Conservation (phyloP, 1,140 invertebrate genomes). For the Hyposmocoma kahamanoa region DNA sequence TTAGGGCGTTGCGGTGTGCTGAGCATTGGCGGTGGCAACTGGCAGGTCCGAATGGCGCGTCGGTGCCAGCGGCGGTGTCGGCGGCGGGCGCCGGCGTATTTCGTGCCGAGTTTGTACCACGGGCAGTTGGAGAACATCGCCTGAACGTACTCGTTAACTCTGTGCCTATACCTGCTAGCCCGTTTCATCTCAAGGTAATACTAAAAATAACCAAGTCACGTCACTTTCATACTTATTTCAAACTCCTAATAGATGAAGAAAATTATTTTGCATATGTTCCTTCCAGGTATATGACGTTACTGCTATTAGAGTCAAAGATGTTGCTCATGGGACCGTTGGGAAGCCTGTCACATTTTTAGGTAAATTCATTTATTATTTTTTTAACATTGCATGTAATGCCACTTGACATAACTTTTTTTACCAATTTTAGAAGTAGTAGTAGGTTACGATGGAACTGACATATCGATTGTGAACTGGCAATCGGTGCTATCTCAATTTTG, state of each 20-base stretch:
- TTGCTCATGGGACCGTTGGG: slow-evolving; percentile 91
- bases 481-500: no score
- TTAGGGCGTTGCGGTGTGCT: slow-evolving; percentile 58
- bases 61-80: slow-evolving; percentile 89
- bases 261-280: no score
- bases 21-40: slow-evolving; percentile 28
- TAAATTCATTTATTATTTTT: slow-evolving; percentile 59
- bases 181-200: slow-evolving; percentile 91
- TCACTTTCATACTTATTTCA: no score
- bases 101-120: slow-evolving; percentile 90
- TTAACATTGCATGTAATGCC: not conserved
- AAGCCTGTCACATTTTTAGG: slow-evolving; percentile 96
- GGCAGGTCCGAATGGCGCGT: slow-evolving; percentile 88
- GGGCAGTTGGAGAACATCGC: slow-evolving; percentile 91
- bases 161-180: slow-evolving; percentile 87
- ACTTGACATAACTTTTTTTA: not conserved
- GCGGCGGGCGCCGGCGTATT: slow-evolving; percentile 85
- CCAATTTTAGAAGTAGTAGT: not conserved
- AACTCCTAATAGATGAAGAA: no score
- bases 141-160: slow-evolving; percentile 89
- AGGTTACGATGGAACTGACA: no score
- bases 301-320: slow-evolving; percentile 95
- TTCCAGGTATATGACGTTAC: slow-evolving; percentile 91
- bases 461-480: no score
- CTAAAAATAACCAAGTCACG: no score